Evolutionary conservation across 92 coral and sea anemone genomes (phyloP).

Genomic region (Isaurus tuberculatus): DNA sequence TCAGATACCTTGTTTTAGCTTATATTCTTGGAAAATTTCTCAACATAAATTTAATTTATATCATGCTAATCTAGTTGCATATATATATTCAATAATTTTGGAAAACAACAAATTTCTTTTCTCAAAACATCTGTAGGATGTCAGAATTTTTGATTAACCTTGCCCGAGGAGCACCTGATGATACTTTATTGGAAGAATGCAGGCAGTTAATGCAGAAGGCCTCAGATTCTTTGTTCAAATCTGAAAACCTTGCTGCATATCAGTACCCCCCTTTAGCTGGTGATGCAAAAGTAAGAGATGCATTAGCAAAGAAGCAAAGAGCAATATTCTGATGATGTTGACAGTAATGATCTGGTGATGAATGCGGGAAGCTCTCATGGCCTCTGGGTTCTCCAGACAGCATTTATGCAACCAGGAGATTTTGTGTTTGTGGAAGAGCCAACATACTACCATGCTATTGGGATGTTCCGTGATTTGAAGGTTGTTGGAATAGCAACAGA

Average conservation of each 20-base stretch:
- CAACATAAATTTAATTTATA: too few species aligned
- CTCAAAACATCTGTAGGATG: not conserved
- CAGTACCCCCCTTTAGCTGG: constrained; percentile 86
- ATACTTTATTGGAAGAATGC: constrained; percentile 56
- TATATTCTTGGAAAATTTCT: too few species aligned
- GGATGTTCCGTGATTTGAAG: constrained; percentile 33
- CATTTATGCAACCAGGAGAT: constrained; percentile 70
- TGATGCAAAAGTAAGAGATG: constrained; percentile 47
- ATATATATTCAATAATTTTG: not conserved
- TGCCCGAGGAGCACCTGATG: constrained; percentile 75
- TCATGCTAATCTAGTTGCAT: too few species aligned
- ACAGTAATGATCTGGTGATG: constrained; percentile 61
- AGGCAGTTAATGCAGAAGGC: constrained; percentile 64
- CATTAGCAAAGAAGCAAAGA: constrained; percentile 78
- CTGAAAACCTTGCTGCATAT: constrained; percentile 58
- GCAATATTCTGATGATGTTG: constrained; percentile 65
- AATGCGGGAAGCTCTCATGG: constrained; percentile 75
- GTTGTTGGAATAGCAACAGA: constrained; percentile 65
- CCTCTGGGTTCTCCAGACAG: constrained; percentile 54
- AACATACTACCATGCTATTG: constrained; percentile 60
- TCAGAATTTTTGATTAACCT: constrained; percentile 26
- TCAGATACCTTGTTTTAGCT: too few species aligned
- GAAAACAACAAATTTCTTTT: not conserved
- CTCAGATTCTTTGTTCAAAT: constrained; percentile 51
- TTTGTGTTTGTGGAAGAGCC: constrained; percentile 81